Evolutionary conservation across 2,888 invertebrate genomes (phyloP).

Genomic region (Trichopria drosophilae): DNA sequence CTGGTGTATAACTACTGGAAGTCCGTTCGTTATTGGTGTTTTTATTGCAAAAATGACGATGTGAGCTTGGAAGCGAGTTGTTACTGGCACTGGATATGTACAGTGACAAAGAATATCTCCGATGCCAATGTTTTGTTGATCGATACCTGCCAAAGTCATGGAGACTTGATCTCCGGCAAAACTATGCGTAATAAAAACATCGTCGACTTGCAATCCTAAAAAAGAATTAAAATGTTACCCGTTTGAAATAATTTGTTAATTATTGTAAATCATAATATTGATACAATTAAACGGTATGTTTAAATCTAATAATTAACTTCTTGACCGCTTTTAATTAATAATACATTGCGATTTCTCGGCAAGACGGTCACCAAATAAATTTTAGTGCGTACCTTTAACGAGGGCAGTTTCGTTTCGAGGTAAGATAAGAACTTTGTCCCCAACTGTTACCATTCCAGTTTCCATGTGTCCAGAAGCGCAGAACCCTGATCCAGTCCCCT

Average conservation of each 20-base stretch:
- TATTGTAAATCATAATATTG: too few relatives aligned
- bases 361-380: not conserved
- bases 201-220: conserved; percentile 70
- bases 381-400: conserved; percentile 68
- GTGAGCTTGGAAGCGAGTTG: conserved; percentile 82
- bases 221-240: conserved; percentile 24
- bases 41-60: conserved; percentile 93
- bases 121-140: conserved; percentile 80
- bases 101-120: conserved; percentile 90
- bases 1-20: conserved; percentile 86
- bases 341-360: too few relatives aligned
- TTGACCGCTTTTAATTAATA: too few relatives aligned
- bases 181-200: conserved; percentile 69
- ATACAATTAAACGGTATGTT: too few relatives aligned
- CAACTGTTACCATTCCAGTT: conserved; percentile 82
- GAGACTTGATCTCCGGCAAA: conserved; percentile 95
- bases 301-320: not conserved
- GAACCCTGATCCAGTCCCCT: conserved; percentile 87
- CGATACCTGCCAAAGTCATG: conserved; percentile 79
- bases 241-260: too few relatives aligned
- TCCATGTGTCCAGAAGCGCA: conserved; percentile 90
- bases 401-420: conserved; percentile 82
- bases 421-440: conserved; percentile 85
- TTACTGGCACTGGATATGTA: conserved; percentile 76
- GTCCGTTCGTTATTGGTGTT: conserved; percentile 88